These are phyloP conservation scores for Stegodyphus dumicola DNA, from an alignment of 1,140 invertebrate genomes.

Conservation along the genomic window DNA sequence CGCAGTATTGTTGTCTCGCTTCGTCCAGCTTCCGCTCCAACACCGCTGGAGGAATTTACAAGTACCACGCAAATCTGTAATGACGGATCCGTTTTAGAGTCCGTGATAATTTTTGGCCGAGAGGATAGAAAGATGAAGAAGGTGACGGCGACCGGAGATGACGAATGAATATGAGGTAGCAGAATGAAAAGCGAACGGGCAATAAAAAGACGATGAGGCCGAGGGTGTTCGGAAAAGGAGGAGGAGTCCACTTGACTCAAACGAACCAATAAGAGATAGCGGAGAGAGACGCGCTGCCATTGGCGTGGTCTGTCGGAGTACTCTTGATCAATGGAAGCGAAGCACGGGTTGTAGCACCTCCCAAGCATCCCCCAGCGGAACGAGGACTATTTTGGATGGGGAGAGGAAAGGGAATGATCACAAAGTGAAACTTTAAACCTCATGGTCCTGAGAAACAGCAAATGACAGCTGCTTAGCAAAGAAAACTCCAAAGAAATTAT, in stretches of 20 bases:
- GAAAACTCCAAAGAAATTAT: no score
- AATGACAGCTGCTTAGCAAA: no score
- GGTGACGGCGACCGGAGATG: not conserved
- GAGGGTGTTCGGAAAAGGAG: conserved; percentile 33
- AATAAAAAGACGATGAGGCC: conserved; percentile 38
- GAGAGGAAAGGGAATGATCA: conserved; percentile 27
- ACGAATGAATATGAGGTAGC: not conserved
- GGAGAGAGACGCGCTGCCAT: conserved; percentile 40
- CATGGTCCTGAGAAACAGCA: no score
- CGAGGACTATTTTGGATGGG: conserved; percentile 49
- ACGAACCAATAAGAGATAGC: conserved; percentile 48
- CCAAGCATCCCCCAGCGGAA: conserved; percentile 52
- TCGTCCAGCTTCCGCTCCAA: conserved; percentile 2
- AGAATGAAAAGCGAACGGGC: not conserved
- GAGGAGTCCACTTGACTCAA: conserved; percentile 58
- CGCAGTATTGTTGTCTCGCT: conserved; percentile 1
- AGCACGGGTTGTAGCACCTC: conserved; percentile 59
- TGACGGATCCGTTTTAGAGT: not conserved
- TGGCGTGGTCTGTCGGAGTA: conserved; percentile 56
- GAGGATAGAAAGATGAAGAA: no score
- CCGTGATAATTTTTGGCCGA: not conserved
- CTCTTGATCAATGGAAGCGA: conserved; percentile 59
- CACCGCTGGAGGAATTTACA: no score
- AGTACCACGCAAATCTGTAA: no score
- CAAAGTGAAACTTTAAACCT: conserved; percentile 6